A percentile compares a stretch with the other conserved stretches of the same genome.
These are phyloP conservation scores for Clunio marinus DNA, from an alignment of 2,888 invertebrate species.

Conservation along the genomic window DNA sequence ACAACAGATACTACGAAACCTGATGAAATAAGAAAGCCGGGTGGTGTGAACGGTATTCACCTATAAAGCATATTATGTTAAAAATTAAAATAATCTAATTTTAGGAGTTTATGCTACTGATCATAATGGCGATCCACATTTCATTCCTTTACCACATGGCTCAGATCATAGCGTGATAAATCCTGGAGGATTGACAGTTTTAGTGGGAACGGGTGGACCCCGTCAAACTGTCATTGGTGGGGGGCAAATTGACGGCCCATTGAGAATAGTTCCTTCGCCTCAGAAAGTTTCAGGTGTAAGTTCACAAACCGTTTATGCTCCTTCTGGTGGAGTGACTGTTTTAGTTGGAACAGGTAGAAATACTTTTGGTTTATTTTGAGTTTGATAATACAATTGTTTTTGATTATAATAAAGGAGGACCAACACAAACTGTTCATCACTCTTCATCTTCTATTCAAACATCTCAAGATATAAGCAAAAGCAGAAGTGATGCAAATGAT, in stretches of 20 bases:
- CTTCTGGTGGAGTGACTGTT: slow-evolving; percentile 41
- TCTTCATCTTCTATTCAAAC: neutral
- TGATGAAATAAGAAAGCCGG: neutral
- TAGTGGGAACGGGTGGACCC: slow-evolving; percentile 42
- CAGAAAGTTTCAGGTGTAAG: slow-evolving; percentile 29
- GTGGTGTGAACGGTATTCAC: too few species aligned
- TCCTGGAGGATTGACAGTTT: slow-evolving; percentile 41
- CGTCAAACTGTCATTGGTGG: slow-evolving; percentile 41
- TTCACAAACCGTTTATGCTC: slow-evolving; percentile 41
- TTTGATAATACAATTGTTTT: too few species aligned
- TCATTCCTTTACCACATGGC: slow-evolving; percentile 38
- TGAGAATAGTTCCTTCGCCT: slow-evolving; percentile 40
- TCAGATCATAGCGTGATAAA: slow-evolving; percentile 40
- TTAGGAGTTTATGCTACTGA: neutral
- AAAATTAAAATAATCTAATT: neutral
- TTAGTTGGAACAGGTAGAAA: slow-evolving; percentile 41
- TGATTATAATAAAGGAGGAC: slow-evolving; percentile 40
- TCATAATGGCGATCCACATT: slow-evolving; percentile 19
- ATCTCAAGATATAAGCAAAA: neutral
- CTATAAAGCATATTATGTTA: neutral
- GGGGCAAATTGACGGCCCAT: slow-evolving; percentile 38
- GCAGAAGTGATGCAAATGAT: neutral
- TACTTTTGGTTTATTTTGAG: too few species aligned
- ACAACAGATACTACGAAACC: neutral
- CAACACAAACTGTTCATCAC: slow-evolving; percentile 42